Evolutionary conservation across 2,797 vertebrate species (phyloP).

Genomic region (Vireo griseus): DNA sequence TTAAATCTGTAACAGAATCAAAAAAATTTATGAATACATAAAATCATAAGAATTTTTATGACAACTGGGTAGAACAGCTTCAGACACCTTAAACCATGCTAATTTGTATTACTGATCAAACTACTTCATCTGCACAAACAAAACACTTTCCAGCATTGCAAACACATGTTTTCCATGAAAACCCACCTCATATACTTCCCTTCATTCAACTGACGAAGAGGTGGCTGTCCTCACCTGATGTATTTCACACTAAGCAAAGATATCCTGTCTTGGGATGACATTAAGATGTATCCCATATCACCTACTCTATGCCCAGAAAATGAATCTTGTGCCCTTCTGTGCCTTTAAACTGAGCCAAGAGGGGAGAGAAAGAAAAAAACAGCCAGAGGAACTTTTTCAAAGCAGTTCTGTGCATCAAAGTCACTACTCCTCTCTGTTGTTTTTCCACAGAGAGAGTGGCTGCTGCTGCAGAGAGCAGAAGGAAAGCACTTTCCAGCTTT

Average conservation of each 20-base stretch:
- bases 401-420: no score
- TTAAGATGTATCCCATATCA: no score
- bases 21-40: not conserved
- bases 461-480: no score
- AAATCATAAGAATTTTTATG: not conserved
- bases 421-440: no score
- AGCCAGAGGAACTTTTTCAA: no score
- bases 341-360: no score
- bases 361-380: no score
- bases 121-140: not conserved
- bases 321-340: no score
- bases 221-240: not conserved
- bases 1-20: not conserved
- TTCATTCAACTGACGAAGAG: not conserved
- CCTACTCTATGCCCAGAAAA: no score
- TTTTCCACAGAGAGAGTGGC: no score
- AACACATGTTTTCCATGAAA: not conserved
- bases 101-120: not conserved
- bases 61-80: not conserved
- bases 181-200: not conserved
- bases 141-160: not conserved
- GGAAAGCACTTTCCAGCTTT: no score
- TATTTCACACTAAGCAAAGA: not conserved
- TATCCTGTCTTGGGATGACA: no score
- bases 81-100: not conserved